Evolutionary conservation across 23 tunicate genomes (phyloP).

Genomic region (Diplosoma virens): DNA sequence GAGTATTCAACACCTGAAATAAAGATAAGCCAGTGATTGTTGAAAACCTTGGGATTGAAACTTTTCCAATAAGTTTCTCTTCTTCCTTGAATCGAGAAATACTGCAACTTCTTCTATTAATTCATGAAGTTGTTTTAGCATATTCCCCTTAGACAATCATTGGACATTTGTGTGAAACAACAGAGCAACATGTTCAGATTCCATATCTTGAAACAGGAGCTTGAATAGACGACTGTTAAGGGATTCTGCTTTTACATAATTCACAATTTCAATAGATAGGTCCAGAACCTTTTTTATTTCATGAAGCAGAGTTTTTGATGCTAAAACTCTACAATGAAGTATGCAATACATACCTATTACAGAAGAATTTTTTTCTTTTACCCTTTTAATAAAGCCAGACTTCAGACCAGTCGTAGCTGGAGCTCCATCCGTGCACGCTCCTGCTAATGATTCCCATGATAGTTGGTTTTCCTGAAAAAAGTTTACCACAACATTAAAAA

Average conservation of each 20-base stretch:
- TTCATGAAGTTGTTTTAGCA: no score
- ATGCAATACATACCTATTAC: conserved; percentile 25
- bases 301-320: conserved; percentile 34
- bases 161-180: no score
- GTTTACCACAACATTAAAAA: conserved; percentile 28
- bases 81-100: no score
- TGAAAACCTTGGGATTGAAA: no score
- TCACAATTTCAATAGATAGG: not conserved
- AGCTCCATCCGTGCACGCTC: conserved; percentile 28
- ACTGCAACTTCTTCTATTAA: no score
- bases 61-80: no score
- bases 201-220: no score
- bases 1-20: no score
- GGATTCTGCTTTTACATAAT: not conserved
- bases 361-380: conserved; percentile 35
- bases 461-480: conserved; percentile 24
- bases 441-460: conserved; percentile 32
- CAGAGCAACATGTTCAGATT: no score
- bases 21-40: no score
- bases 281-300: conserved; percentile 24
- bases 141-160: no score
- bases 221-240: conserved; percentile 8
- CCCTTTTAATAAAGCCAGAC: conserved; percentile 35
- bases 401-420: conserved; percentile 30
- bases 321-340: conserved; percentile 28